Conservation (phyloP, 2,797 vertebrate genomes). For the Rhynchonycteris naso region DNA sequence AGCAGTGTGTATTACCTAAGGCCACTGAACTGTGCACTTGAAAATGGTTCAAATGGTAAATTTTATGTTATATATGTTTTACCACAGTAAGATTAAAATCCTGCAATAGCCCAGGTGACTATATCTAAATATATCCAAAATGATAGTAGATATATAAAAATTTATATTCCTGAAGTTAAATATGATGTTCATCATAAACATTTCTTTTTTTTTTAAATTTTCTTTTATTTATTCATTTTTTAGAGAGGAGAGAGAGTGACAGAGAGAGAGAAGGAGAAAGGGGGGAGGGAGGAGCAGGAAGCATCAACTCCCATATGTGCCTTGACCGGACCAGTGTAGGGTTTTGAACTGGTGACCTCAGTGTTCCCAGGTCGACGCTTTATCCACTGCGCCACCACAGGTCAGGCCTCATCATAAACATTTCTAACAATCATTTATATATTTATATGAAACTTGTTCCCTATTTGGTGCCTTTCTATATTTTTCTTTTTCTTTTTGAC, state of each 20-base stretch:
- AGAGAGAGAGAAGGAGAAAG: too few species aligned
- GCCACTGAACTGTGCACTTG: not conserved
- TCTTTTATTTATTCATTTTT: too few species aligned
- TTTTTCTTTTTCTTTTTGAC: too few species aligned
- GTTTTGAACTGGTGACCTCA: too few species aligned
- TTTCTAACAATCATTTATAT: not conserved
- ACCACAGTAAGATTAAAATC: not conserved
- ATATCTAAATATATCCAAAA: not conserved
- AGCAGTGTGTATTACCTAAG: not conserved
- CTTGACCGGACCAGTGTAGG: too few species aligned
- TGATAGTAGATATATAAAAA: not conserved
- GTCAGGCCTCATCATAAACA: not conserved
- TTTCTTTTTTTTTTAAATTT: too few species aligned
- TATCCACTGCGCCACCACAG: too few species aligned
- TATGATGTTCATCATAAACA: not conserved
- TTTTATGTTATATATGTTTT: not conserved
- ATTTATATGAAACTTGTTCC: not conserved
- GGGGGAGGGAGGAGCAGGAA: too few species aligned
- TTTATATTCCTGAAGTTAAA: not conserved
- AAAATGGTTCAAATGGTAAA: not conserved
- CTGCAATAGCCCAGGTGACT: not conserved
- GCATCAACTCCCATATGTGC: too few species aligned
- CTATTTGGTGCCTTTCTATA: not conserved
- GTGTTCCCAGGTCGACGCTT: too few species aligned
- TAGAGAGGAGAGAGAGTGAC: too few species aligned